Conservation (phyloP, 2,797 vertebrate genomes). For the Phataginus tetradactyla region DNA sequence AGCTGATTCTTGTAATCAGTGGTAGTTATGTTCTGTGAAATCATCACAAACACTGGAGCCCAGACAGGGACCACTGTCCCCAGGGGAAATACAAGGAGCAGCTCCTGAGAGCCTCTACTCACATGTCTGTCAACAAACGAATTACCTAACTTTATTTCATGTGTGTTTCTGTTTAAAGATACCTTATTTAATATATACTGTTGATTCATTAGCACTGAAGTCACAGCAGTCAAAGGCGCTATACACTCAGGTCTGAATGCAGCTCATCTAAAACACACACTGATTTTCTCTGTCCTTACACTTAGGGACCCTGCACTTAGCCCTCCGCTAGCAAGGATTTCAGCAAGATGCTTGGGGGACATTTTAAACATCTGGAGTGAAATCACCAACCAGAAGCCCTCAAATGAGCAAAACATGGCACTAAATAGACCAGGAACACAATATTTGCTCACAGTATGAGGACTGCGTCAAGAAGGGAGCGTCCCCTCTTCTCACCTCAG, state of each 20-base stretch:
- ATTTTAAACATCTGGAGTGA: not conserved
- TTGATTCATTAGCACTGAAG: not conserved
- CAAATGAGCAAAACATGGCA: not conserved
- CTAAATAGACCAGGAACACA: not conserved
- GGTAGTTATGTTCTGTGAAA: not conserved
- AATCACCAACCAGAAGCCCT: not conserved
- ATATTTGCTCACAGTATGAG: not conserved
- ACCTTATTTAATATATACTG: not conserved
- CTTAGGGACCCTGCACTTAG: not conserved
- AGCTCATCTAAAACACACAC: not conserved
- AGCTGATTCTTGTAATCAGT: too few species aligned
- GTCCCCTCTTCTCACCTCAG: not conserved
- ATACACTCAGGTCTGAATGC: not conserved
- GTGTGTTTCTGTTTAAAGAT: not conserved
- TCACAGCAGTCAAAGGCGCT: not conserved
- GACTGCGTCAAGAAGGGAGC: not conserved
- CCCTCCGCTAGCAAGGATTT: not conserved
- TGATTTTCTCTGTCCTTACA: not conserved
- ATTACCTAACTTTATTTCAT: not conserved
- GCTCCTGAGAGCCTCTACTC: not conserved
- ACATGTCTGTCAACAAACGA: not conserved
- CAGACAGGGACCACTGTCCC: not conserved
- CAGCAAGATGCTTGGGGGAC: not conserved
- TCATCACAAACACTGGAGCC: not conserved
- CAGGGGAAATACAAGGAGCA: not conserved